These are phyloP conservation scores for Aelia acuminata DNA, from an alignment of 2,888 invertebrate species.

Conservation along the genomic window DNA sequence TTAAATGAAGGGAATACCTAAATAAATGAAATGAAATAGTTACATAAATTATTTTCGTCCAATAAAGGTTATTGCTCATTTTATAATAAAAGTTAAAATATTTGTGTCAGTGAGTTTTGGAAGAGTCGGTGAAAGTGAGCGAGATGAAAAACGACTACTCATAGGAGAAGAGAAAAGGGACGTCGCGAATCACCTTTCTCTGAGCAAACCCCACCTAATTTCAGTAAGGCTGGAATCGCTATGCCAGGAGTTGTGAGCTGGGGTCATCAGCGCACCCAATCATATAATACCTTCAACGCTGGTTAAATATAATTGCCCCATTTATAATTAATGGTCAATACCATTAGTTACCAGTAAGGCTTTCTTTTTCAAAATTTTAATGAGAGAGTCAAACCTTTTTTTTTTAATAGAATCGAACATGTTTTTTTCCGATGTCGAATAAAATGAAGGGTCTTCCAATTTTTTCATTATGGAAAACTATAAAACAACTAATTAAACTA, in stretches of 20 bases:
- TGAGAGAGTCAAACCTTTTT: too few species aligned
- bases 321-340: neutral
- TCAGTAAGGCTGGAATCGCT: neutral
- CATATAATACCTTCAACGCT: neutral
- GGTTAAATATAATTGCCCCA: conserved; percentile 12
- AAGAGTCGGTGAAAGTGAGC: conserved; percentile 14
- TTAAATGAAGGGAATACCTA: too few species aligned
- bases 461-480: too few species aligned
- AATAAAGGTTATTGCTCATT: neutral
- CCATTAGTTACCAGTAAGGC: neutral
- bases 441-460: too few species aligned
- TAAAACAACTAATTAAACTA: too few species aligned
- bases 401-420: too few species aligned
- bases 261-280: neutral
- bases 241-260: neutral
- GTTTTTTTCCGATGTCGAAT: too few species aligned
- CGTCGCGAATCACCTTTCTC: conserved; percentile 30
- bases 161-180: conserved; percentile 16
- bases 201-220: neutral
- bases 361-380: neutral
- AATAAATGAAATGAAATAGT: too few species aligned
- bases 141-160: conserved; percentile 41
- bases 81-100: conserved; percentile 26
- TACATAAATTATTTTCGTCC: conserved; percentile 5
- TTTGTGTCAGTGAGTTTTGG: conserved; percentile 30